phyloP scores from a whole-genome alignment of 2,113 vertebrate species.

The Microcebus griseorufus region DNA sequence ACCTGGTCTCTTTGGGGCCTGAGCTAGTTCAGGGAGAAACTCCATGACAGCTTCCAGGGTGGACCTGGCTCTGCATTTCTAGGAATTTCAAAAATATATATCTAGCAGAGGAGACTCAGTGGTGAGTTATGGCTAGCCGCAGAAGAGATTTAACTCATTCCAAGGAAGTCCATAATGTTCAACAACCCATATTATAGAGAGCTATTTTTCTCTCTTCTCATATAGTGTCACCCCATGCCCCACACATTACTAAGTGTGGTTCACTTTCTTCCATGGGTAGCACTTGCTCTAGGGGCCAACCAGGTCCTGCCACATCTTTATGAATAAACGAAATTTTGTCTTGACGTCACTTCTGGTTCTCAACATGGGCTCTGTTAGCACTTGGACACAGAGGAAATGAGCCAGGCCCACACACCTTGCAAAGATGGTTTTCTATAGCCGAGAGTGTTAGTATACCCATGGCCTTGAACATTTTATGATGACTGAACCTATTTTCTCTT shows the following conservation, averaged over 20 bases:
- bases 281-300: neutral
- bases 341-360: neutral
- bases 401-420: neutral
- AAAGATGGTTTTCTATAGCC: neutral
- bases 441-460: neutral
- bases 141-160: constrained; percentile 69
- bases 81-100: constrained; percentile 41
- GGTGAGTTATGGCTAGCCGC: neutral
- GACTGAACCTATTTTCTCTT: neutral
- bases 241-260: neutral
- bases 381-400: neutral
- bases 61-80: neutral
- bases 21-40: neutral
- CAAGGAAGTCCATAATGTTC: constrained; percentile 53
- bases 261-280: neutral
- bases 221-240: neutral
- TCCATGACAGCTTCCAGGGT: neutral
- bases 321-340: neutral
- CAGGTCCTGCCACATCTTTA: neutral
- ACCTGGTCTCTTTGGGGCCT: neutral
- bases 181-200: constrained; percentile 75
- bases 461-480: neutral
- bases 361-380: neutral
- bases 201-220: constrained; percentile 48
- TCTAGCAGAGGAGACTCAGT: neutral